Conservation (phyloP, 2,113 vertebrate genomes). For the Thamnophis sirtalis region DNA sequence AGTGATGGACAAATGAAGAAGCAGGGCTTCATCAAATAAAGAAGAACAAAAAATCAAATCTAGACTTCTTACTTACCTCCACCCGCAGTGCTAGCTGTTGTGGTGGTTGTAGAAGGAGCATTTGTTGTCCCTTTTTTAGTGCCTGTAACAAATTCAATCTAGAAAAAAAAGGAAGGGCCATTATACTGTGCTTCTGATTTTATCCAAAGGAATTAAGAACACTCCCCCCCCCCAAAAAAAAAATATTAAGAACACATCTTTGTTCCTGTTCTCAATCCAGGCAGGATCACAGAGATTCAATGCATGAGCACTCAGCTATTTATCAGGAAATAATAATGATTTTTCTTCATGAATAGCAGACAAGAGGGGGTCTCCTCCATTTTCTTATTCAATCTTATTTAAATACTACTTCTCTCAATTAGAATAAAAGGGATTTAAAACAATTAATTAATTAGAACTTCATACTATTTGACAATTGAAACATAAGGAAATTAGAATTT, state of each 20-base stretch:
- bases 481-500: not conserved
- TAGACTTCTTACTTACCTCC: conserved; percentile 77
- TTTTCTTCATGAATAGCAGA: not conserved
- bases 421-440: not conserved
- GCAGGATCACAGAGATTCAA: not conserved
- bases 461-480: not conserved
- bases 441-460: not conserved
- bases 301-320: not conserved
- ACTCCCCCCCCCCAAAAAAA: too few species aligned
- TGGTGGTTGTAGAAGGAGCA: conserved; percentile 79
- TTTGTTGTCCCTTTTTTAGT: conserved; percentile 92
- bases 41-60: not conserved
- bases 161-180: conserved; percentile 17
- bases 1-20: not conserved
- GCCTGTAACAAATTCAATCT: conserved; percentile 98
- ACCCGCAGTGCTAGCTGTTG: conserved; percentile 78
- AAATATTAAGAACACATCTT: not conserved
- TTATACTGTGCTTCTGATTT: not conserved
- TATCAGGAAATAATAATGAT: not conserved
- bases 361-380: not conserved
- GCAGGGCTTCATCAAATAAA: not conserved
- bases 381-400: not conserved
- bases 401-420: not conserved
- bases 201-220: not conserved
- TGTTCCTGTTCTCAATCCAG: not conserved